Percentiles rank a stretch among this genome's conserved stretches.
These are phyloP conservation scores for Plectus sambesii DNA, from an alignment of 1,140 invertebrate species.

Conservation along the genomic window DNA sequence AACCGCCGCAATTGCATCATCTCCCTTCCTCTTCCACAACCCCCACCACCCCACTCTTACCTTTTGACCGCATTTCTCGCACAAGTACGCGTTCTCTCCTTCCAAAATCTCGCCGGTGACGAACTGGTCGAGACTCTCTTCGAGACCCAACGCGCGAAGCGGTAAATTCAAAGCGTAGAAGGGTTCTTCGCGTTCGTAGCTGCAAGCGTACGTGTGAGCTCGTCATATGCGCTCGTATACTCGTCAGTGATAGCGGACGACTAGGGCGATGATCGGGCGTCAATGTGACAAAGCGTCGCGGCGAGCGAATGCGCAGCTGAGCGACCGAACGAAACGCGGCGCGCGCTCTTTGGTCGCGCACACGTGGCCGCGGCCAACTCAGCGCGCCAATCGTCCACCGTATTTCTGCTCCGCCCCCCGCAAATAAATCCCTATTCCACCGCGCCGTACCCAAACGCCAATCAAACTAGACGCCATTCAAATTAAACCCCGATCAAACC, in stretches of 20 bases:
- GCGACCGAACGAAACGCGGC: slow-evolving; percentile 46
- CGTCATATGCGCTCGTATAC: background rate
- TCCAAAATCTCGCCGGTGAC: slow-evolving; percentile 92
- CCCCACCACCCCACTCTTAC: too few relatives aligned
- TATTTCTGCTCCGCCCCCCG: too few relatives aligned
- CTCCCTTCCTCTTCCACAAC: slow-evolving; percentile 19
- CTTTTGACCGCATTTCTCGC: slow-evolving; percentile 98
- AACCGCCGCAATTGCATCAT: background rate
- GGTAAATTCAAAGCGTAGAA: slow-evolving; percentile 95
- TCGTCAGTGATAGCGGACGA: background rate
- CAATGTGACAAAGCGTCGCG: too few relatives aligned
- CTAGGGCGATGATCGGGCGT: too few relatives aligned
- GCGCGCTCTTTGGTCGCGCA: too few relatives aligned
- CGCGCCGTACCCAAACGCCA: too few relatives aligned
- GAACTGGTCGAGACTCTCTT: slow-evolving; percentile 92
- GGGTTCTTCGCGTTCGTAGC: slow-evolving; percentile 81
- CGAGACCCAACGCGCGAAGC: slow-evolving; percentile 87
- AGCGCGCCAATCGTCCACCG: too few relatives aligned
- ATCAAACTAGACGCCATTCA: too few relatives aligned
- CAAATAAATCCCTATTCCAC: too few relatives aligned
- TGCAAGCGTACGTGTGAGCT: slow-evolving; percentile 45
- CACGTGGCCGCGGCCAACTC: too few relatives aligned
- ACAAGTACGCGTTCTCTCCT: slow-evolving; percentile 93
- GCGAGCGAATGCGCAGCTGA: too few relatives aligned
- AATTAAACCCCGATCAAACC: too few relatives aligned